These are phyloP conservation scores for Sarcophilus harrisii DNA, from an alignment of 2,797 vertebrate species.

Conservation along the genomic window DNA sequence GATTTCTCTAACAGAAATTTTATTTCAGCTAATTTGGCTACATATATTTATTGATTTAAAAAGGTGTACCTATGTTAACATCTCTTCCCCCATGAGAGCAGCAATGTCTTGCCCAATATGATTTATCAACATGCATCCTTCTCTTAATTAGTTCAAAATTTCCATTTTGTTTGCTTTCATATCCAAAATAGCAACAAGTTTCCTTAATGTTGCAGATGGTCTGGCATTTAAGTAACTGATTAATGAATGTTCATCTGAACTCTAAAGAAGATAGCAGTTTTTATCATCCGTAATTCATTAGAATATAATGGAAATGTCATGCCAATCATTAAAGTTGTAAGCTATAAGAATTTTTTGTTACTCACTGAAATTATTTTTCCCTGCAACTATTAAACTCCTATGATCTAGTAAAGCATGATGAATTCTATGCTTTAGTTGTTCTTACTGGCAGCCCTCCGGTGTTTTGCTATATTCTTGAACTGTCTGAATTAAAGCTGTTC, in stretches of 20 bases:
- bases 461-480: constrained; percentile 23
- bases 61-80: constrained; percentile 51
- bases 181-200: constrained; percentile 76
- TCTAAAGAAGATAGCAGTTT: constrained; percentile 63
- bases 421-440: constrained; percentile 6
- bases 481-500: constrained; percentile 1
- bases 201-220: constrained; percentile 70
- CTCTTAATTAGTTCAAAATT: constrained; percentile 73
- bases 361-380: constrained; percentile 69
- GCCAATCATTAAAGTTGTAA: constrained; percentile 76
- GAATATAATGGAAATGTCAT: constrained; percentile 70
- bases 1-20: constrained; percentile 69
- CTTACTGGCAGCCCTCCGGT: constrained; percentile 22
- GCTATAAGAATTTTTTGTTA: constrained; percentile 68
- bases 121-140: constrained; percentile 65
- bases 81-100: constrained; percentile 54
- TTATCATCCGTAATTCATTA: constrained; percentile 76
- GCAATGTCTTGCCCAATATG: constrained; percentile 70
- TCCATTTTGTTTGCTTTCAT: constrained; percentile 77
- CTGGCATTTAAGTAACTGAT: constrained; percentile 73
- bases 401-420: constrained; percentile 26
- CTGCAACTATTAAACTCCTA: constrained; percentile 28
- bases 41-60: constrained; percentile 24
- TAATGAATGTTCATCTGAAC: constrained; percentile 76
- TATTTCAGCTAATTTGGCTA: constrained; percentile 52